A percentile compares a stretch with the other conserved stretches of the same genome.
Evolutionary conservation across 2,797 vertebrate species (phyloP).

Genomic region (Pangasius krempfi): DNA sequence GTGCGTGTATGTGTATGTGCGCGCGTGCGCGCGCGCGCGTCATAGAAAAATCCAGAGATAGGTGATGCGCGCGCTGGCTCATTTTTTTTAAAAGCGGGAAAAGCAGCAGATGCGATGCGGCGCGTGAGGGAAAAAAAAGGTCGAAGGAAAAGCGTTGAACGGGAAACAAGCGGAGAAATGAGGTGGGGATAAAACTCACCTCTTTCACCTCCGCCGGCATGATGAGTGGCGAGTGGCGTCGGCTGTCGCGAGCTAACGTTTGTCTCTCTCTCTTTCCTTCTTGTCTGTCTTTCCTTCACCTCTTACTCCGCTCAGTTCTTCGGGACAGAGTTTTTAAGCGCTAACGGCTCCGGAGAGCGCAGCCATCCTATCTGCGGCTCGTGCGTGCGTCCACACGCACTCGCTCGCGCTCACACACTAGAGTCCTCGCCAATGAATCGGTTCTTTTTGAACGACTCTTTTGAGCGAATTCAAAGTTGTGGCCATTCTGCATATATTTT

Average conservation of each 20-base stretch:
- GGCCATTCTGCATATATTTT: no score
- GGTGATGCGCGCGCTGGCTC: slow-evolving; percentile 22
- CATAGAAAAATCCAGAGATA: slow-evolving; percentile 41
- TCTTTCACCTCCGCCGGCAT: slow-evolving; percentile 81
- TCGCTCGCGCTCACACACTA: slow-evolving; percentile 49
- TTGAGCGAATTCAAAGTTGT: not conserved
- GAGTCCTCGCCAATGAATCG: slow-evolving; percentile 19
- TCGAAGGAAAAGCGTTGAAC: not conserved
- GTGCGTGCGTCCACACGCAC: slow-evolving; percentile 67
- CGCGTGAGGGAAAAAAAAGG: not conserved
- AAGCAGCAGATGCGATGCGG: slow-evolving; percentile 14
- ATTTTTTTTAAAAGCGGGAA: not conserved
- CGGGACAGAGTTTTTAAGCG: slow-evolving; percentile 23
- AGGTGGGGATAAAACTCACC: slow-evolving; percentile 65
- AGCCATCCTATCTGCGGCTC: slow-evolving; percentile 74
- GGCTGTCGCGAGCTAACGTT: not conserved
- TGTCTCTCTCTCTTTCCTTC: slow-evolving; percentile 33
- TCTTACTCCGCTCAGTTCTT: not conserved
- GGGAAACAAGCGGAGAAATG: not conserved
- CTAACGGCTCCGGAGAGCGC: slow-evolving; percentile 71
- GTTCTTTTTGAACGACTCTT: slow-evolving; percentile 31
- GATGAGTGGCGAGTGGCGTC: slow-evolving; percentile 53
- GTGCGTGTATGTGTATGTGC: not conserved
- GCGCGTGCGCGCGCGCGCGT: not conserved
- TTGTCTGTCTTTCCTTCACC: slow-evolving; percentile 35